phyloP scores from a whole-genome alignment of 2,113 vertebrate genomes.

The Vombatus ursinus region DNA sequence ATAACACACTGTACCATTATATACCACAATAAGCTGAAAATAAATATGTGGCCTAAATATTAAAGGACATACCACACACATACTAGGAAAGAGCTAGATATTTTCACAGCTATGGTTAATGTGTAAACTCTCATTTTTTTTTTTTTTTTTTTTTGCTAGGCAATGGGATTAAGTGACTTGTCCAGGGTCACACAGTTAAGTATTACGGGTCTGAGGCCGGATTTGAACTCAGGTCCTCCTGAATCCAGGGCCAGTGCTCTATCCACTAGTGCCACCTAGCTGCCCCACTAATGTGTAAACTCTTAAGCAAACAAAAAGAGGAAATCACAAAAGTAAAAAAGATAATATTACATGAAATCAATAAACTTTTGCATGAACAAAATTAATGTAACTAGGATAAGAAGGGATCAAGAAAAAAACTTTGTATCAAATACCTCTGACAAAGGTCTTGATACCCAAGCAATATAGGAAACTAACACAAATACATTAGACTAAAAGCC shows the following conservation, averaged over 20 bases:
- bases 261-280: too few species aligned
- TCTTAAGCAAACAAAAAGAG: background rate
- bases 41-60: background rate
- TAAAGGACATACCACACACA: background rate
- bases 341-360: background rate
- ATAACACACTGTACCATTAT: background rate
- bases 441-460: background rate
- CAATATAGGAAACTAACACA: background rate
- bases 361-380: background rate
- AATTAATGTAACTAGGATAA: background rate
- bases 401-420: background rate
- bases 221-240: too few species aligned
- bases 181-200: too few species aligned
- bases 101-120: background rate
- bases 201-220: too few species aligned
- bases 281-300: background rate
- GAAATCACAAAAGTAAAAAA: background rate
- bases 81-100: background rate
- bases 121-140: too few species aligned
- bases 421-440: background rate
- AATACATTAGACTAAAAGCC: background rate
- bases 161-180: too few species aligned
- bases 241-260: too few species aligned
- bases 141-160: too few species aligned
- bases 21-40: background rate